Conservation (phyloP, 2,888 invertebrate species). For the Leucozona laternaria region DNA sequence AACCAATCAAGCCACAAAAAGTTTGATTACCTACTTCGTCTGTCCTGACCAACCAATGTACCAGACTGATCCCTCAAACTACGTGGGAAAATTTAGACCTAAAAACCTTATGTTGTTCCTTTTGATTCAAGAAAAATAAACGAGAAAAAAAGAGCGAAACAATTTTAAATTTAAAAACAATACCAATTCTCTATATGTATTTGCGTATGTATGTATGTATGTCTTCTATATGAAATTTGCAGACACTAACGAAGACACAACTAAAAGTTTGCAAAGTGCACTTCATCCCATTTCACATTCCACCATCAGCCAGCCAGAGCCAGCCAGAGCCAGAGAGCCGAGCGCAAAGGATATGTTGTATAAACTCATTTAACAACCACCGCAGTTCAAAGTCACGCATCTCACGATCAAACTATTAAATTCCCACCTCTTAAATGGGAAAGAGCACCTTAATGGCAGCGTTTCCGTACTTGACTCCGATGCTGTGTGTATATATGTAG, state of each 20-base stretch:
- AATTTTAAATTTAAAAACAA: conserved; percentile 60
- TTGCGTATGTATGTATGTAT: not conserved
- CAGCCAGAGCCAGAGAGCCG: not conserved
- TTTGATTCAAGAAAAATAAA: not conserved
- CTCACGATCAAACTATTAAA: conserved; percentile 79
- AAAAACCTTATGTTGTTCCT: conserved; percentile 47
- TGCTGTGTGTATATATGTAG: not conserved
- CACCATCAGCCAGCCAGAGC: not conserved
- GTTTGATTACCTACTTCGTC: conserved; percentile 13
- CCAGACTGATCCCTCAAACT: conserved; percentile 51
- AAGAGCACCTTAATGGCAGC: conserved; percentile 66
- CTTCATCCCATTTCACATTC: conserved; percentile 26
- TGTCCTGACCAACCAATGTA: conserved; percentile 20
- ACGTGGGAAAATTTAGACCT: conserved; percentile 70
- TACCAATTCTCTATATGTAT: conserved; percentile 24
- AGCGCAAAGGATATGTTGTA: conserved; percentile 24
- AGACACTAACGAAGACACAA: conserved; percentile 33
- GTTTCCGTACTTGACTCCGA: conserved; percentile 44
- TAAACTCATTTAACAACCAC: conserved; percentile 74
- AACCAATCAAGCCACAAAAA: conserved; percentile 6
- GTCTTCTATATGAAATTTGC: conserved; percentile 21
- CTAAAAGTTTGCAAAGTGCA: conserved; percentile 59
- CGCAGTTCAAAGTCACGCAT: conserved; percentile 78
- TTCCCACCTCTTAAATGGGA: conserved; percentile 74
- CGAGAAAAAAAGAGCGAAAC: conserved; percentile 37